phyloP scores from a whole-genome alignment of 2,888 invertebrate species.

The Germaria angustata region DNA sequence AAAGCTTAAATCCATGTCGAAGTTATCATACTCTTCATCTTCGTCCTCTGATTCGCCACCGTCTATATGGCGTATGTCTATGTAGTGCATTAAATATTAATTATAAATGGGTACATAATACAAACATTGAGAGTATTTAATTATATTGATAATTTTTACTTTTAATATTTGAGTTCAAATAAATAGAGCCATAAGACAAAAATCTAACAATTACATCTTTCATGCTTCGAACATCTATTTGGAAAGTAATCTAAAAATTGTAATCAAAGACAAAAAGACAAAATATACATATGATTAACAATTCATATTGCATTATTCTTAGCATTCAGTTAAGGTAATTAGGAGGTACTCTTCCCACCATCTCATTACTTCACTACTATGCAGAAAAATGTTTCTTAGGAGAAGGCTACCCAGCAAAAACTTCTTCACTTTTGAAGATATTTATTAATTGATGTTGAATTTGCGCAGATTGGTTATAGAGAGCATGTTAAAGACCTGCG shows the following conservation, averaged over 20 bases:
- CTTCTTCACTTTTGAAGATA: not conserved
- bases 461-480: too few species aligned
- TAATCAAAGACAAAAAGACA: slow-evolving; percentile 63
- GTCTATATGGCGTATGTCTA: slow-evolving; percentile 76
- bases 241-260: slow-evolving; percentile 76
- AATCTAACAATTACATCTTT: slow-evolving; percentile 75
- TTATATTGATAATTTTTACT: slow-evolving; percentile 32
- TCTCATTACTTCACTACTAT: not conserved
- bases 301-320: slow-evolving; percentile 5
- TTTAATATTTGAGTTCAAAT: slow-evolving; percentile 55
- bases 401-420: slow-evolving; percentile 25
- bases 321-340: slow-evolving; percentile 4
- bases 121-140: slow-evolving; percentile 32
- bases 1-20: slow-evolving; percentile 57
- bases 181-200: slow-evolving; percentile 60
- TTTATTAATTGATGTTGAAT: too few species aligned
- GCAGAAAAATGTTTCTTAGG: not conserved
- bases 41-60: slow-evolving; percentile 73
- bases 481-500: too few species aligned
- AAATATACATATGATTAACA: slow-evolving; percentile 2
- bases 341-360: not conserved
- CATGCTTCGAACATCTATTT: slow-evolving; percentile 77
- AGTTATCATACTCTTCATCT: slow-evolving; percentile 62
- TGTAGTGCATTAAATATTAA: slow-evolving; percentile 56
- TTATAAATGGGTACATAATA: slow-evolving; percentile 46